Evolutionary conservation across 1,140 invertebrate genomes (phyloP), one percentile per base, ranked within the genome.

Genomic region (Araneus ventricosus): DNA sequence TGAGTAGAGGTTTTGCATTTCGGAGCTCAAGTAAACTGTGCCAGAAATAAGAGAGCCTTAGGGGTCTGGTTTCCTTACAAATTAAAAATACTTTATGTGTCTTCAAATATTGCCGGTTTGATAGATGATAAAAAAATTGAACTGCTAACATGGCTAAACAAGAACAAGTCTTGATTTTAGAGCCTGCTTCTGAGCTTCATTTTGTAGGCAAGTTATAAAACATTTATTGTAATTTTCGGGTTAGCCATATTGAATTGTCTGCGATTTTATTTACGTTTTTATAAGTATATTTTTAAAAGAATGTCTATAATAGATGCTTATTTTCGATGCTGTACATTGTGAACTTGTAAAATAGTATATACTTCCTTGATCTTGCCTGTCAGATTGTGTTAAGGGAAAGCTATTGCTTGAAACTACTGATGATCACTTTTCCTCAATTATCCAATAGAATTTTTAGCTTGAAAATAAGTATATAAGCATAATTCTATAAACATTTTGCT

Each of bases 101-200:
- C 57, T 59, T 92, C 39, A 39, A 61, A 20, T 30, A 52, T 86
- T 70, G 20, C 61, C 37, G 82, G 57, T 59, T 75, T 59, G 61
- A 88, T 87, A 57, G 84, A 93, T 93, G 85, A 30, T 93, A 57
- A 87, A 70, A 92, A 59, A 86, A 86, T 63, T 86, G 37, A 67
- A 67, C 20, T 34, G n/a, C 57, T 93, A 93, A 87, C 30, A 90
- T 93, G 87, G 80, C 59, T 82, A 94, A 94, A 94, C 75, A 70
- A 79, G 94, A 96, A 88, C 96, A 96, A 94, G 95, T 95, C 59
- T 94, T 96, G 89, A 93, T 94, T 89, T 94, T 96, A 94, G 95
- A 96, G 37, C 96, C 96, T 90, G 92, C 95, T 86, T 94, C 93
- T 88, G 96, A 96, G 94, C 94, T 96, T 39, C 95, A 95, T 94